Evolutionary conservation across 2,888 invertebrate genomes (phyloP).

Genomic region (Apamea anceps): DNA sequence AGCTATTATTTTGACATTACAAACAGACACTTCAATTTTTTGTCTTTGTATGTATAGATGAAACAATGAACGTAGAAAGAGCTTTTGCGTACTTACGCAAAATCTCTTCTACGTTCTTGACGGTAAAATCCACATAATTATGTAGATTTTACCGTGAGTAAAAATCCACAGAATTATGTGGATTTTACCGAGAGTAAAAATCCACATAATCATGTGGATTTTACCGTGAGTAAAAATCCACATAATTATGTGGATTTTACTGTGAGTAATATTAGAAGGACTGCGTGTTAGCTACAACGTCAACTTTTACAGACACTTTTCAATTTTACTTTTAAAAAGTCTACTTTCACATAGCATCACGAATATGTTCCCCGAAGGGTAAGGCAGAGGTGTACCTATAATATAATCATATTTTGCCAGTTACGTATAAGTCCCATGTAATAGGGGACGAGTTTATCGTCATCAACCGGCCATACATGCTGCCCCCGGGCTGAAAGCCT

Average conservation of each 20-base stretch:
- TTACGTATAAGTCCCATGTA: background rate
- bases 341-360: too few relatives aligned
- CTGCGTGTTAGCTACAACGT: background rate
- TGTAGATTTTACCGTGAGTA: too few relatives aligned
- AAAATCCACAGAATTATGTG: too few relatives aligned
- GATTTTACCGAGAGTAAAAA: too few relatives aligned
- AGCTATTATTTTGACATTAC: too few relatives aligned
- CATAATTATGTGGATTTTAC: background rate
- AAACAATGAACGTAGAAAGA: background rate
- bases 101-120: too few relatives aligned
- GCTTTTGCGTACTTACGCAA: conserved; percentile 4
- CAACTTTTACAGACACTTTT: background rate
- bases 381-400: background rate
- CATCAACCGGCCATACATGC: background rate
- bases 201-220: too few relatives aligned
- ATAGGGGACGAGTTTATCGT: background rate
- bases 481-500: background rate
- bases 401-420: background rate
- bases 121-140: too few relatives aligned
- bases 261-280: background rate
- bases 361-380: background rate
- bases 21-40: too few relatives aligned
- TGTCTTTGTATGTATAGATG: too few relatives aligned
- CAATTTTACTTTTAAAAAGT: background rate
- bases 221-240: too few relatives aligned